Conservation (phyloP, 92 coral and sea anemone species). For the Chrysogorgia sp. region DNA sequence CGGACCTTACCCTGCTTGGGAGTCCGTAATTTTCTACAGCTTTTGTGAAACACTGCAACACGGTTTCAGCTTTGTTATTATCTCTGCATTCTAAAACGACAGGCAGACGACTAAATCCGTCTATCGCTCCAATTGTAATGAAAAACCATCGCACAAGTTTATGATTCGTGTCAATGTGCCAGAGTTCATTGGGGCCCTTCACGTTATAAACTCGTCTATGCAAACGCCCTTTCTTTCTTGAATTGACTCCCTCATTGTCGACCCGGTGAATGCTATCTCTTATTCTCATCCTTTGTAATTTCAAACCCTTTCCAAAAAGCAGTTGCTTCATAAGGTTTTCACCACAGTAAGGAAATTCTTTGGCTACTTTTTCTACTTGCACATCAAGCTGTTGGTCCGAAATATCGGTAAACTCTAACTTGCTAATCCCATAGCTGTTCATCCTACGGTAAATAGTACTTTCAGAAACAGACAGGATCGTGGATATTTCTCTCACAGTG, state of each 20-base stretch:
- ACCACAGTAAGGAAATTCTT: conserved; percentile 56
- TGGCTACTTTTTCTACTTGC: conserved; percentile 29
- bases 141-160: conserved; percentile 50
- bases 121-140: conserved; percentile 37
- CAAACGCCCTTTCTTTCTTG: conserved; percentile 37
- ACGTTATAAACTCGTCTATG: conserved; percentile 47
- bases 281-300: conserved; percentile 62
- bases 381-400: conserved; percentile 48
- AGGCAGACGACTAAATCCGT: conserved; percentile 50
- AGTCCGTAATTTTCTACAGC: conserved; percentile 42
- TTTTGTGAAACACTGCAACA: conserved; percentile 35
- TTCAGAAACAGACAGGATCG: conserved; percentile 40
- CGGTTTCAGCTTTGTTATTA: conserved; percentile 40
- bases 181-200: conserved; percentile 58
- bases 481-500: conserved; percentile 56
- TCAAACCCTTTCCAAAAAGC: conserved; percentile 44
- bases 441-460: conserved; percentile 58
- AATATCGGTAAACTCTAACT: conserved; percentile 19
- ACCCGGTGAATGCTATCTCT: conserved; percentile 64
- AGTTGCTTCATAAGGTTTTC: conserved; percentile 46
- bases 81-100: conserved; percentile 38
- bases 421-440: conserved; percentile 53
- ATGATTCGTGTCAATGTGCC: conserved; percentile 52
- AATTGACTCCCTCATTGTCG: conserved; percentile 38
- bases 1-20: conserved; percentile 49